Base-by-base conservation (phyloP, 2,113 vertebrate genomes). In the Climacteris rufus region DNA sequence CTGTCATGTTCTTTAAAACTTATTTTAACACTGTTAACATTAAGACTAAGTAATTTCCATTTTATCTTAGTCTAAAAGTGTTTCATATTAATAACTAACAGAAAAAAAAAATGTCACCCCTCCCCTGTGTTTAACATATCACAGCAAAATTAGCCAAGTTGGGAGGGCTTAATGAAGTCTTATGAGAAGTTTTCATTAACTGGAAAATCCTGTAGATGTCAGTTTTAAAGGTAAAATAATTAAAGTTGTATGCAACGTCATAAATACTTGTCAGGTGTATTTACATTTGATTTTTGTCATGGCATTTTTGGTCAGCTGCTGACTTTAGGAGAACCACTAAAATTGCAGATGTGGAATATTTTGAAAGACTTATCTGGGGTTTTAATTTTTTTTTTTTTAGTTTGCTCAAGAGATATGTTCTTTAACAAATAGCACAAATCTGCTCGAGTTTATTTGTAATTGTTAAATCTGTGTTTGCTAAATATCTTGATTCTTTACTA, bases 241-340 rank as follows among this genome's bases (percentile, higher is more conserved):
- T 94, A 19, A 82, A 87, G 53, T 60, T 82, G n/a, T 56, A 28
- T 85, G 53, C 30, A 85, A 22, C 15, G 9, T 86, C 10, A 5
- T 82, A 79, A 94, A 40, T 87, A 82, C 68, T 66, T 87, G 39
- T 90, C 80, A 84, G 56, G 49, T 83, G 35, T 89, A 86, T 71
- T 92, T 90, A 60, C 10, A 35, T 89, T 87, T 95, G 60, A 89
- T 89, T 94, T 93, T 94, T 47, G 11, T 83, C 45, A 16, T 60
- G 27, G 15, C 49, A n/a, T 92, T 87, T 92, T 64, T 96, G 53
- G 28, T 60, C 59, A 84, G 47, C 69, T 92, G 40, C 74, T 94
- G 83, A 64, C 59, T 89, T 83, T 70, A 68, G 52, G 71, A 68
- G 20, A 71, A 44, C 52, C 31, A 44, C 49, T 92, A 64, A 82